Percentiles rank a stretch among this genome's conserved stretches.
Conservation (phyloP, 2,888 invertebrate genomes). For the Epinotia ramella region DNA sequence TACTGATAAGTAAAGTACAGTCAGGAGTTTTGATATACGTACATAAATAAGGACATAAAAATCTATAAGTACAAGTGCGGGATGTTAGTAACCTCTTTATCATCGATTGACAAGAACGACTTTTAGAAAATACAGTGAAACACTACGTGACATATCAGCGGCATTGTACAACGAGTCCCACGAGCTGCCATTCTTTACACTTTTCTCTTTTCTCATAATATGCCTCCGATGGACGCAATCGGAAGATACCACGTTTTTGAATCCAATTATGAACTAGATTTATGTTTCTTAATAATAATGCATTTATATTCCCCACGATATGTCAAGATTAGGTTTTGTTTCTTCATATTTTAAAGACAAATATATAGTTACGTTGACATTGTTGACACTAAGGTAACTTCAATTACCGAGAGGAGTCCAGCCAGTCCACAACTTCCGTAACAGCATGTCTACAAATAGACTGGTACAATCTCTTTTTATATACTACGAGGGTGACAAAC, state of each 20-base stretch:
- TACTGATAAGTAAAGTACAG: neutral
- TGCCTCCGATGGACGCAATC: slow-evolving; percentile 69
- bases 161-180: slow-evolving; percentile 73
- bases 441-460: no score
- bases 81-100: slow-evolving; percentile 39
- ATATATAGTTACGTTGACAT: no score
- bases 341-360: no score
- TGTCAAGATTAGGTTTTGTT: neutral
- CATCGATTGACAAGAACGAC: slow-evolving; percentile 45
- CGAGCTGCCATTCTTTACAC: slow-evolving; percentile 77
- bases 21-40: no score
- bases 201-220: slow-evolving; percentile 83
- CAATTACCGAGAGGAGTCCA: no score
- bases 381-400: no score
- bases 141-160: slow-evolving; percentile 73
- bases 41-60: no score
- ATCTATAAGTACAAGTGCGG: slow-evolving; percentile 9
- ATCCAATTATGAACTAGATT: slow-evolving; percentile 61
- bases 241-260: slow-evolving; percentile 66
- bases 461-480: no score
- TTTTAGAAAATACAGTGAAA: slow-evolving; percentile 80
- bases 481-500: no score
- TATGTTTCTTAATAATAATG: slow-evolving; percentile 20
- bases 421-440: no score
- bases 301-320: neutral